Evolutionary conservation across 2,888 invertebrate genomes (phyloP), one percentile per base, ranked within the genome.

Genomic region (Stenchaetothrips biformis): DNA sequence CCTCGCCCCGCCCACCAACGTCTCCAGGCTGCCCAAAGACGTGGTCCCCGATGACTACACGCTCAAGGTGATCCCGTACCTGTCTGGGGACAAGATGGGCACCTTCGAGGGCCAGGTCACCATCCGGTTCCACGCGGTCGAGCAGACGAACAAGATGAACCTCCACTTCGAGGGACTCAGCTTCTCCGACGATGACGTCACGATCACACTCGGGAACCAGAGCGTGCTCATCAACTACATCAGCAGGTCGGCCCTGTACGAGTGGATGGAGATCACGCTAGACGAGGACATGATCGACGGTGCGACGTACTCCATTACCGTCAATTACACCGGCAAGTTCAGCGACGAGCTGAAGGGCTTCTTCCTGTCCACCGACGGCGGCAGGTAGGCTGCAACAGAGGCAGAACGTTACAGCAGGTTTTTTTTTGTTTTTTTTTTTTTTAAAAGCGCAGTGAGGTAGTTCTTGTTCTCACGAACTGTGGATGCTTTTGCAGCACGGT

Each of bases 291-390:
- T 88, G 79, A 80, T 80, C 25, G 82, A 81, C 0, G 86, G 85
- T 1, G 82, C 82, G 11, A 81, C 81, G 1, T 88, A 88, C 82
- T 82, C 82, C 3, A 81, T 89, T 37, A 82, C 83, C 59, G 86
- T 88, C 83, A 82, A 84, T 21, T 89, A 86, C 83, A 83, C 83
- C 0, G 88, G 87, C 3, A 84, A 84, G 18, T 84, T 88, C 9
- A 85, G 84, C 80, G 85, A 86, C 81, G 83, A 85, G 78, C 82
- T 87, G 80, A 83, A 83, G 62, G 87, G 87, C 59, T 87, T 87
- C 83, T 87, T 87, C 82, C 9, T 25, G 21, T 25, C 67, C 25
- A 74, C 11, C 78, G 37, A 37, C 37, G 37, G 37, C 37, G 37
- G 37, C 37, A 37, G 37, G 37, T 37, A 37, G 4, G 37, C 37